Evolutionary conservation across 2,797 vertebrate species (phyloP).

Genomic region (Gastrophryne carolinensis): DNA sequence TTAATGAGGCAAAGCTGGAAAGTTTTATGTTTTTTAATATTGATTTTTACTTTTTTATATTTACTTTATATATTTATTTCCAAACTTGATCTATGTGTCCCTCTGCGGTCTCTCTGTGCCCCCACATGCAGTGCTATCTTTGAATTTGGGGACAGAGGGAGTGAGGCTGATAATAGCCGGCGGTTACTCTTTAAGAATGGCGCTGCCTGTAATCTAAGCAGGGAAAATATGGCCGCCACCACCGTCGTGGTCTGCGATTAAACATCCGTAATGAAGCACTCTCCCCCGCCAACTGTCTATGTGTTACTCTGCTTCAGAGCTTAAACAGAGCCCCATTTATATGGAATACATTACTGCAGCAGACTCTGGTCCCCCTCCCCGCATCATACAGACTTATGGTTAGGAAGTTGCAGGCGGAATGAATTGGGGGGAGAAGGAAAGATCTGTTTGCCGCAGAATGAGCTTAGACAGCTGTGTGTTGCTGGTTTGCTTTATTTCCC

Average conservation of each 20-base stretch:
- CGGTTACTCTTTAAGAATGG: background rate
- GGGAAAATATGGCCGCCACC: background rate
- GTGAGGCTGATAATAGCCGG: background rate
- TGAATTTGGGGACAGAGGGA: background rate
- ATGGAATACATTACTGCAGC: background rate
- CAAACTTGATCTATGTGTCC: too few species aligned
- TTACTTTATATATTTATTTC: too few species aligned
- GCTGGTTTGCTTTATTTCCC: background rate
- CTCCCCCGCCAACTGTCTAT: background rate
- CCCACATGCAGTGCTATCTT: too few species aligned
- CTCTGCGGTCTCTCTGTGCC: too few species aligned
- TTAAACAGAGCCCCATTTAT: constrained; percentile 12
- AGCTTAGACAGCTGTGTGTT: background rate
- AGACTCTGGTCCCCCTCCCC: background rate
- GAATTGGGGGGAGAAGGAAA: constrained; percentile 19
- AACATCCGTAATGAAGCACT: background rate
- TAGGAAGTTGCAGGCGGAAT: constrained; percentile 21
- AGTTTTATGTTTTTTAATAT: too few species aligned
- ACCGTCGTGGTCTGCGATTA: background rate
- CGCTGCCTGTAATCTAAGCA: background rate
- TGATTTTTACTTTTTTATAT: too few species aligned
- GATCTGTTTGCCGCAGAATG: constrained; percentile 4
- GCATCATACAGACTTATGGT: background rate
- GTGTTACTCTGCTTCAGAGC: too few species aligned
- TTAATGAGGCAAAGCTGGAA: too few species aligned